Conservation (phyloP, 2,797 vertebrate genomes). For the Gallinago solitaria region DNA sequence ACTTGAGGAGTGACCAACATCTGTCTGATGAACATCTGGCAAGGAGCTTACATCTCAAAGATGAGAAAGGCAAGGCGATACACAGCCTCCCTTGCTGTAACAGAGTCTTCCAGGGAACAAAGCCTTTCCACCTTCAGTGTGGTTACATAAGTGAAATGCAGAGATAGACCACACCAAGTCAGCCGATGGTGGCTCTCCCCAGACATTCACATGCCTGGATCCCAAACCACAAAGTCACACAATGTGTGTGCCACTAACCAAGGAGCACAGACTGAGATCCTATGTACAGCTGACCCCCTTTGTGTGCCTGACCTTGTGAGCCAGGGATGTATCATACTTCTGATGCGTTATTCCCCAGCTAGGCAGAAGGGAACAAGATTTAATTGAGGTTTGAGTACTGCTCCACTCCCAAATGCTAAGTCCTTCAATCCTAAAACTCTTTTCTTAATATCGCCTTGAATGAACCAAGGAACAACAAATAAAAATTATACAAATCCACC, state of each 20-base stretch:
- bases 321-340: rapidly evolving
- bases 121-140: not conserved
- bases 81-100: not conserved
- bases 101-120: not conserved
- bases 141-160: not conserved
- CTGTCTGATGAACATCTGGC: not conserved
- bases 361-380: not conserved
- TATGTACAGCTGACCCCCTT: rapidly evolving
- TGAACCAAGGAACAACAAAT: not conserved
- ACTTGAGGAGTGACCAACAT: not conserved
- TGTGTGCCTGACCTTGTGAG: rapidly evolving
- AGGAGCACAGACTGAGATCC: not conserved
- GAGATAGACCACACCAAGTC: not conserved
- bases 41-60: rapidly evolving
- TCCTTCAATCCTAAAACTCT: not conserved
- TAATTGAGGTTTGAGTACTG: not conserved
- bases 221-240: not conserved
- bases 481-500: not conserved
- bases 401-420: not conserved
- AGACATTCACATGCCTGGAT: not conserved
- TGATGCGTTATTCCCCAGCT: rapidly evolving
- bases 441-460: too few species aligned
- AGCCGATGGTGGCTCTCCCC: not conserved
- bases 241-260: not conserved
- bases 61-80: not conserved